phyloP scores from a whole-genome alignment of 2,797 vertebrate genomes.

The Xiphorhynchus erythropygius region DNA sequence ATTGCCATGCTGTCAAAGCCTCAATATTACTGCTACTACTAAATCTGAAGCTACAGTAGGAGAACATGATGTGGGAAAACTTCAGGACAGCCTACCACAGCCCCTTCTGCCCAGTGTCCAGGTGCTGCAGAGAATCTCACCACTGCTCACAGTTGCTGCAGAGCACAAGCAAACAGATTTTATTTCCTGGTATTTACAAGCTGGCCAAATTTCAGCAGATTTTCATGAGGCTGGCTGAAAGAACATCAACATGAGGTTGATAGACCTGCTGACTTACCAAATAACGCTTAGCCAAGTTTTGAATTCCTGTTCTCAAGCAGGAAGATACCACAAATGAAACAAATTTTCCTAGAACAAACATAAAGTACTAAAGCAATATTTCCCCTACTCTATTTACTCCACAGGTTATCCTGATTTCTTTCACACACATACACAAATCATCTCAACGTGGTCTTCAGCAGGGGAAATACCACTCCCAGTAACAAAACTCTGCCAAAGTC shows the following conservation, averaged over 20 bases:
- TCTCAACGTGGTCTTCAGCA: not conserved
- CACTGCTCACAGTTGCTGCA: not conserved
- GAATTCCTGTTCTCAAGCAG: not conserved
- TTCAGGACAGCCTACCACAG: not conserved
- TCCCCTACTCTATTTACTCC: not conserved
- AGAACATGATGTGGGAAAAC: not conserved
- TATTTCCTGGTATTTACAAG: not conserved
- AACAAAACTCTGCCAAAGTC: not conserved
- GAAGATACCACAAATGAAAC: not conserved
- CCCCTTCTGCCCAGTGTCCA: fast-evolving
- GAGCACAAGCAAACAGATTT: not conserved
- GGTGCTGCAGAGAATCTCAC: not conserved
- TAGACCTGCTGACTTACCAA: conserved; percentile 22
- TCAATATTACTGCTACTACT: not conserved
- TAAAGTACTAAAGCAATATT: not conserved
- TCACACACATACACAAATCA: not conserved
- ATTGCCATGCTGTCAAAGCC: not conserved
- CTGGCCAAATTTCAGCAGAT: conserved; percentile 37
- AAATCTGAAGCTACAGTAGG: not conserved
- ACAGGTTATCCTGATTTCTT: not conserved
- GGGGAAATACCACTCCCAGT: not conserved
- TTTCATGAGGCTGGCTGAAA: conserved; percentile 29
- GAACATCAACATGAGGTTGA: conserved; percentile 22
- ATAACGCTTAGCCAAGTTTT: not conserved
- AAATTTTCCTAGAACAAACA: not conserved